These are phyloP conservation scores for Tyrophagus putrescentiae DNA, from an alignment of 1,140 invertebrate species.

Conservation along the genomic window DNA sequence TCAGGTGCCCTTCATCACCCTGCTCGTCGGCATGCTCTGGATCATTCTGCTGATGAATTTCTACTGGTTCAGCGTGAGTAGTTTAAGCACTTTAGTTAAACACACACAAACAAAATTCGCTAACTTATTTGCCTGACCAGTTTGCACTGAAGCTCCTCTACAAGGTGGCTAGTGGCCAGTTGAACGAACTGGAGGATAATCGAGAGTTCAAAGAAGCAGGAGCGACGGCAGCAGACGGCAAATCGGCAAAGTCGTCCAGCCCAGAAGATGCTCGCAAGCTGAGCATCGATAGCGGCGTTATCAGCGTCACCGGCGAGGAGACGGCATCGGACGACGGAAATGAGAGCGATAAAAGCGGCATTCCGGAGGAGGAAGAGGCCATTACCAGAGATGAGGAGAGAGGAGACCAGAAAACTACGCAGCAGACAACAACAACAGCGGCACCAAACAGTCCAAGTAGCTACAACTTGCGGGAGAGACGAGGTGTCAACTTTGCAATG, in stretches of 20 bases:
- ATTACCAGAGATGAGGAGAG: no score
- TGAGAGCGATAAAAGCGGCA: no score
- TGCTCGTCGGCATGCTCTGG: slow-evolving; percentile 33
- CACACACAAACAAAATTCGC: background rate
- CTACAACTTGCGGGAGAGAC: no score
- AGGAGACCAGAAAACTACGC: no score
- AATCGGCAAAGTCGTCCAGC: background rate
- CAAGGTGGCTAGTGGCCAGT: slow-evolving; percentile 32
- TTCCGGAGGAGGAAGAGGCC: no score
- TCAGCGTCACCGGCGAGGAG: no score
- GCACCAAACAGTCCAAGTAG: no score
- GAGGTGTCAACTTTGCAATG: no score
- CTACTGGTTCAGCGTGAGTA: slow-evolving; percentile 37
- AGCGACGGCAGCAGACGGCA: slow-evolving; percentile 15
- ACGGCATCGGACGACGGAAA: no score
- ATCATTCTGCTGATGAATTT: slow-evolving; percentile 33
- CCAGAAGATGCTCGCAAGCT: background rate
- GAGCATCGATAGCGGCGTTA: slow-evolving; percentile 6
- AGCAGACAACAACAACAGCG: no score
- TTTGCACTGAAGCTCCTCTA: slow-evolving; percentile 31
- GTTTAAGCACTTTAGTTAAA: background rate
- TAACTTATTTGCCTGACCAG: slow-evolving; percentile 27
- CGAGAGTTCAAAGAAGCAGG: slow-evolving; percentile 30
- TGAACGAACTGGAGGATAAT: slow-evolving; percentile 32
- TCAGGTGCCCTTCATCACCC: slow-evolving; percentile 29